A percentile compares a stretch with the other conserved stretches of the same genome.
Evolutionary conservation across 1,140 invertebrate species (phyloP).

Genomic region (Hirudo medicinalis): DNA sequence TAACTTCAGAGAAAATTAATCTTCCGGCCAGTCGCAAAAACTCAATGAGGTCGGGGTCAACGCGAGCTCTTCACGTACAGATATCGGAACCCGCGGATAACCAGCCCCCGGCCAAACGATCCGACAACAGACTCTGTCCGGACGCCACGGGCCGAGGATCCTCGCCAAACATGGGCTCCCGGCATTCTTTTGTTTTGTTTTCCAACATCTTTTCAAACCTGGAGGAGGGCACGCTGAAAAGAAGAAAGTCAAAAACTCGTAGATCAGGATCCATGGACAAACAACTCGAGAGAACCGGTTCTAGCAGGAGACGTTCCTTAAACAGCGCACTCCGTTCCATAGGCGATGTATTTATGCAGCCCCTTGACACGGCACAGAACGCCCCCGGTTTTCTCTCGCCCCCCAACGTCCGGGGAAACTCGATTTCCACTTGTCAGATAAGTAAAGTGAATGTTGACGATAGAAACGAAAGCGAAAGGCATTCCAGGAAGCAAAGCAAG

Average conservation of each 20-base stretch:
- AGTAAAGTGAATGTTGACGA: background rate
- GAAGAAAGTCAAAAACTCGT: conserved; percentile 16
- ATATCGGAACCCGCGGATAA: conserved; percentile 13
- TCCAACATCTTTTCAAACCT: conserved; percentile 6
- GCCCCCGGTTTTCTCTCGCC: conserved; percentile 17
- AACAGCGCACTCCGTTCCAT: conserved; percentile 35
- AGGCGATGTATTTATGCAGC: conserved; percentile 36
- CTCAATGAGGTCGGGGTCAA: background rate
- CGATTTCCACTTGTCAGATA: background rate
- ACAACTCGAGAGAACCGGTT: conserved; percentile 14
- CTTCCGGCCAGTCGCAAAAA: conserved; percentile 1
- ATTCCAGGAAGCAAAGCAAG: background rate
- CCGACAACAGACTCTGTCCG: background rate
- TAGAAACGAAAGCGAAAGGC: background rate
- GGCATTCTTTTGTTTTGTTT: conserved; percentile 10
- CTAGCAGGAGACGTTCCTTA: conserved; percentile 2
- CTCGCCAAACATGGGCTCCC: background rate
- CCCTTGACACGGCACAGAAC: conserved; percentile 29
- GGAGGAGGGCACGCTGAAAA: background rate
- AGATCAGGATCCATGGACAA: conserved; percentile 24
- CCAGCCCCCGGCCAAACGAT: background rate
- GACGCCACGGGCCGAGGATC: background rate
- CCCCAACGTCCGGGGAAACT: background rate
- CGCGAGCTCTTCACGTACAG: conserved; percentile 18
- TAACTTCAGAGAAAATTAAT: background rate